Evolutionary conservation across 2,797 vertebrate genomes (phyloP).

Genomic region (Numenius phaeopus): DNA sequence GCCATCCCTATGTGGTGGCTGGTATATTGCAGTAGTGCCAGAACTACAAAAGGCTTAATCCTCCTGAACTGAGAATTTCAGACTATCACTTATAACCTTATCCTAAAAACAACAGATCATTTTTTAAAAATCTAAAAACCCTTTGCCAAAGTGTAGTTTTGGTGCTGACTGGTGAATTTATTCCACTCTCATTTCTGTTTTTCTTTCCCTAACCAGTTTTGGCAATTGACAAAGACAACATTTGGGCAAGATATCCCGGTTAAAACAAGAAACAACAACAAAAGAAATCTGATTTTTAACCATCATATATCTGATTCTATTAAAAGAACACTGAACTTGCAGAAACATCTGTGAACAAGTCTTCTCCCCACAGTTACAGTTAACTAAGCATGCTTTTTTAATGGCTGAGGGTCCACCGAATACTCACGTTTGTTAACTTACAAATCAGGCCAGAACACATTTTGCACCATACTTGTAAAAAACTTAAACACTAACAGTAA

Average conservation of each 20-base stretch:
- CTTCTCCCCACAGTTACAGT: neutral
- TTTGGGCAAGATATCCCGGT: neutral
- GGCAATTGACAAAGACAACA: neutral
- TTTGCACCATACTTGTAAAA: neutral
- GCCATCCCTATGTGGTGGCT: fast-evolving
- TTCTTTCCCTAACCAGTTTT: neutral
- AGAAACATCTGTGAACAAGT: neutral
- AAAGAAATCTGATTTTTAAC: neutral
- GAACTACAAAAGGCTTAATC: neutral
- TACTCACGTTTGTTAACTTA: neutral
- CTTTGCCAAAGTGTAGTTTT: neutral
- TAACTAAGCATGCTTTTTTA: neutral
- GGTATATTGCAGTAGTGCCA: neutral
- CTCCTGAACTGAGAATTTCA: neutral
- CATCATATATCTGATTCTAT: neutral
- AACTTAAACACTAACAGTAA: neutral
- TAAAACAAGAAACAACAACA: neutral
- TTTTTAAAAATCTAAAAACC: neutral
- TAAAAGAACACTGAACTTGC: neutral
- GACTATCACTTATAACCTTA: neutral
- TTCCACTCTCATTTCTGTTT: neutral
- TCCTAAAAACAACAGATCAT: neutral
- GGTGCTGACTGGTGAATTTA: neutral
- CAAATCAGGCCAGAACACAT: neutral
- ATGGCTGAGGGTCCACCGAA: neutral